Percentiles rank a stretch among this genome's conserved stretches.
Evolutionary conservation across 2,888 invertebrate species (phyloP).

Genomic region (Pyrocoelia pectoralis): DNA sequence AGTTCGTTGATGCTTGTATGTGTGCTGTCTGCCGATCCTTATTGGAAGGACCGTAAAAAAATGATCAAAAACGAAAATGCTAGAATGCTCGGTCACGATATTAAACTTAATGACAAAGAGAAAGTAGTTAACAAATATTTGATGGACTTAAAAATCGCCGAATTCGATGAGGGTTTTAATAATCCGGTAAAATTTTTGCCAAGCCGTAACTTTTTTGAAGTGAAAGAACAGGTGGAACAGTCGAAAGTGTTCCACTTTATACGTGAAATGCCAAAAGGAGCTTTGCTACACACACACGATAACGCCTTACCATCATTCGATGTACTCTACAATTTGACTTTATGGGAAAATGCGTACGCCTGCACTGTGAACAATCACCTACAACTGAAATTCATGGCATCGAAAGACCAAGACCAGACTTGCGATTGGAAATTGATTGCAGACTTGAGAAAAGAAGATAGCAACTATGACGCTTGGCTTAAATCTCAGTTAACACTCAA

Average conservation of each 20-base stretch:
- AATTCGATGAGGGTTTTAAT: slow-evolving; percentile 48
- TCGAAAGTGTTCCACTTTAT: slow-evolving; percentile 74
- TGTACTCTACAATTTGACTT: slow-evolving; percentile 70
- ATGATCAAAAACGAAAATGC: slow-evolving; percentile 28
- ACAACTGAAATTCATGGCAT: slow-evolving; percentile 54
- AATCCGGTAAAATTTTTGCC: slow-evolving; percentile 64
- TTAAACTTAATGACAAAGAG: slow-evolving; percentile 47
- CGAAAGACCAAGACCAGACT: slow-evolving; percentile 42
- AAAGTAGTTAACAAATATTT: slow-evolving; percentile 47
- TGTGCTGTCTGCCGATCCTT: slow-evolving; percentile 30
- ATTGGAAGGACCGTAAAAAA: slow-evolving; percentile 34
- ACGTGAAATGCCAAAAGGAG: slow-evolving; percentile 77
- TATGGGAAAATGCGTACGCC: slow-evolving; percentile 65
- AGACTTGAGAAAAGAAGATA: slow-evolving; percentile 56
- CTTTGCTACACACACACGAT: slow-evolving; percentile 73
- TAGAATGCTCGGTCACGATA: slow-evolving; percentile 13
- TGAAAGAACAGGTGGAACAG: slow-evolving; percentile 63
- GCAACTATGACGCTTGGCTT: slow-evolving; percentile 33
- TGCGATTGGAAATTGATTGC: slow-evolving; percentile 63
- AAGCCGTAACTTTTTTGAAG: slow-evolving; percentile 71
- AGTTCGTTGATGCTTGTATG: neutral
- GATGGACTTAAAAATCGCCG: slow-evolving; percentile 48
- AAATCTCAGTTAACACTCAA: slow-evolving; percentile 46
- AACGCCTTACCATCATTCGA: slow-evolving; percentile 69
- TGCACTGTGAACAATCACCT: slow-evolving; percentile 41